These are phyloP conservation scores for Rhineura floridana DNA, from an alignment of 2,113 vertebrate species.

Conservation along the genomic window DNA sequence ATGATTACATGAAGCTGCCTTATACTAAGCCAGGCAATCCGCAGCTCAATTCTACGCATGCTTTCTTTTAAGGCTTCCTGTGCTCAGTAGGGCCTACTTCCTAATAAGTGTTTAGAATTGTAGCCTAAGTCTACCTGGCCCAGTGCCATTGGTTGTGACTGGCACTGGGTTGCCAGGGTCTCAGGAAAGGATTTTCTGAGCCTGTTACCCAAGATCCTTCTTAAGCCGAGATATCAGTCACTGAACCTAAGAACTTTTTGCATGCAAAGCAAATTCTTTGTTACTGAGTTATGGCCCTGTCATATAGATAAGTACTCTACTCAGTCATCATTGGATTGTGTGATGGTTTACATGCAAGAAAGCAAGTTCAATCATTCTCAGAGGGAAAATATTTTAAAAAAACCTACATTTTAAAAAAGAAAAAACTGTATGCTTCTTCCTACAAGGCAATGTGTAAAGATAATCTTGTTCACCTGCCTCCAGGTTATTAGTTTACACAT, in stretches of 20 bases:
- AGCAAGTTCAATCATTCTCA: conserved; percentile 1
- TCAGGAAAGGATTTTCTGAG: neutral
- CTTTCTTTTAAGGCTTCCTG: neutral
- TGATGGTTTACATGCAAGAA: neutral
- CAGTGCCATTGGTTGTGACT: neutral
- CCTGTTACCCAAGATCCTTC: no score
- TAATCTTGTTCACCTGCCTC: neutral
- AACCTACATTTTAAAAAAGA: fast-evolving
- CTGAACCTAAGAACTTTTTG: neutral
- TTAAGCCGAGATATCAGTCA: neutral
- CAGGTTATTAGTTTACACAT: fast-evolving
- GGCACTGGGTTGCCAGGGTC: neutral
- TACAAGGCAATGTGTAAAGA: neutral
- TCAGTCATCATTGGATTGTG: neutral
- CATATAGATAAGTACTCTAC: neutral
- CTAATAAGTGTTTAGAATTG: neutral
- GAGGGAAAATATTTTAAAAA: neutral
- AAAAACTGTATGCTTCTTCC: neutral
- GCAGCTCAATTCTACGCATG: neutral
- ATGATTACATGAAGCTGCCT: neutral
- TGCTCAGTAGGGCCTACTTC: neutral
- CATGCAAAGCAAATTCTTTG: neutral
- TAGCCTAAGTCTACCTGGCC: neutral
- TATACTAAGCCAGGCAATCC: neutral
- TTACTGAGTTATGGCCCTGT: neutral